These are phyloP conservation scores for Chitala chitala DNA, from an alignment of 2,113 vertebrate species.

Conservation along the genomic window DNA sequence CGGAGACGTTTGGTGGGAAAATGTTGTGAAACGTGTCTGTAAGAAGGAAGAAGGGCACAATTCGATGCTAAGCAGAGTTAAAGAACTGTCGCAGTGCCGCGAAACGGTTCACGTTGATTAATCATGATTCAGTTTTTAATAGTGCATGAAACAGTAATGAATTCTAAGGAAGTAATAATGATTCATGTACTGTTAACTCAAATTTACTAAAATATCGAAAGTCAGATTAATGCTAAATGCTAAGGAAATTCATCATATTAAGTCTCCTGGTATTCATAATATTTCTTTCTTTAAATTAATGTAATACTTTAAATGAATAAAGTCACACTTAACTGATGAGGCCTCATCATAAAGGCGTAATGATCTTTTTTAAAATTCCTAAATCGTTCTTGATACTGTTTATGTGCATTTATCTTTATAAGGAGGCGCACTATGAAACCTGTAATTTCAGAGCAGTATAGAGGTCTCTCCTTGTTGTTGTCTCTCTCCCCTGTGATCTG, in stretches of 20 bases:
- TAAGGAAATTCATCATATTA: slow-evolving; percentile 41
- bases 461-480: too few relatives aligned
- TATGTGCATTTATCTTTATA: slow-evolving; percentile 12
- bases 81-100: slow-evolving; percentile 7
- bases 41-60: slow-evolving; percentile 26
- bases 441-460: background rate
- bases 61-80: background rate
- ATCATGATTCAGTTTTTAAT: slow-evolving; percentile 36
- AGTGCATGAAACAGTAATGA: slow-evolving; percentile 28
- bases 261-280: slow-evolving; percentile 43
- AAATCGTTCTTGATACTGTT: background rate
- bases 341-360: slow-evolving; percentile 8
- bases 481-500: background rate
- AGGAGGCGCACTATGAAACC: background rate
- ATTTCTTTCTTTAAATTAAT: slow-evolving; percentile 43
- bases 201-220: slow-evolving; percentile 40
- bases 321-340: slow-evolving; percentile 35
- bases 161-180: slow-evolving; percentile 34
- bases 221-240: slow-evolving; percentile 41
- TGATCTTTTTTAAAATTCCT: slow-evolving; percentile 6
- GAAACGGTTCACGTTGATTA: slow-evolving; percentile 25
- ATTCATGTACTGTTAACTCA: slow-evolving; percentile 43
- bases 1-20: background rate
- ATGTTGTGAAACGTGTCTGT: background rate
- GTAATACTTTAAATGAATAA: slow-evolving; percentile 34